phyloP scores from a whole-genome alignment of 37 sponge, comb jelly and placozoan genomes.

The Halichondria panicea region DNA sequence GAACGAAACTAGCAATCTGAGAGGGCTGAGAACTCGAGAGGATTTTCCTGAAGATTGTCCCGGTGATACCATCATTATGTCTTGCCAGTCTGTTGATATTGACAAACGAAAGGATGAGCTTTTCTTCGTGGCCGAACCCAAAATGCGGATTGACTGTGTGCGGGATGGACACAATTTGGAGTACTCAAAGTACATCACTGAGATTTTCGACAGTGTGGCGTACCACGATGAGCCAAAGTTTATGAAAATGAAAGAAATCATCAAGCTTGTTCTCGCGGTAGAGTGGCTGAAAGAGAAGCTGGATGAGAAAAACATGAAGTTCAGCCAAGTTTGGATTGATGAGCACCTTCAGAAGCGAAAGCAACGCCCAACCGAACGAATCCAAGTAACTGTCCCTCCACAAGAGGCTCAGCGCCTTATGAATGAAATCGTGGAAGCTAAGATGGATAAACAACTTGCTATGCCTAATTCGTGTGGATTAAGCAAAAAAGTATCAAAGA shows the following conservation, averaged over 20 bases:
- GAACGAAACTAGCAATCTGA: conserved; percentile 22
- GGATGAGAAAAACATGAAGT: conserved; percentile 18
- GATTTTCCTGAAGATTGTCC: conserved; percentile 28
- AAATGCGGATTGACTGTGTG: conserved; percentile 32
- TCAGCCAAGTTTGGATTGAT: conserved; percentile 39
- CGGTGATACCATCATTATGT: conserved; percentile 17
- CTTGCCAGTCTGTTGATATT: conserved; percentile 27
- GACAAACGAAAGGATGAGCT: conserved; percentile 12
- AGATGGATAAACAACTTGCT: no score
- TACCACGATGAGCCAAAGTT: conserved; percentile 60
- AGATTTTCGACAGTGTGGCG: conserved; percentile 30
- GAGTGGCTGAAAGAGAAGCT: conserved; percentile 38
- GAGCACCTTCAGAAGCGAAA: no score
- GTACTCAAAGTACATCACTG: conserved; percentile 48
- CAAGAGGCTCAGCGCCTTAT: no score
- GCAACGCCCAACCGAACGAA: no score
- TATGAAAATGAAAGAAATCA: conserved; percentile 44
- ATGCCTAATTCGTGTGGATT: no score
- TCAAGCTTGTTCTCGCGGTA: conserved; percentile 37
- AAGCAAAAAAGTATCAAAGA: no score
- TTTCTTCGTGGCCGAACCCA: conserved; percentile 31
- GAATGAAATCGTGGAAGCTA: no score
- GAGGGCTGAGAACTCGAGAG: conserved; percentile 22
- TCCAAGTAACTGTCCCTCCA: no score
- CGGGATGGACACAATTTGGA: not conserved